These are phyloP conservation scores for Dicyrtomina minuta DNA, from an alignment of 2,888 invertebrate genomes.

Conservation along the genomic window DNA sequence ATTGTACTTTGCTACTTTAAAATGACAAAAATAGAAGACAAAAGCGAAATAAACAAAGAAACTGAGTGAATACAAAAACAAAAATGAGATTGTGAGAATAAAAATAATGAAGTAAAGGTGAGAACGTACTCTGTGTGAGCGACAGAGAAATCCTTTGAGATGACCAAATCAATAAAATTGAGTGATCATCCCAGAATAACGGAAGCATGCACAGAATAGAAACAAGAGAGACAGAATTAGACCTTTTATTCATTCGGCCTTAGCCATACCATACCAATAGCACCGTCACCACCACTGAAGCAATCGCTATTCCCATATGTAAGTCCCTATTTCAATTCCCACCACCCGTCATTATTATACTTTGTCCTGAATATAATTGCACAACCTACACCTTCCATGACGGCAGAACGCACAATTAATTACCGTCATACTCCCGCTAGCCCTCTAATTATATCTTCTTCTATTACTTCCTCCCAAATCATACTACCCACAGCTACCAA, in stretches of 20 bases:
- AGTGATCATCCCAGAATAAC: neutral
- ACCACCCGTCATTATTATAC: too few relatives aligned
- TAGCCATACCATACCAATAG: conserved; percentile 25
- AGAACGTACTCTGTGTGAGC: conserved; percentile 12
- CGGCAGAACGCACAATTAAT: too few relatives aligned
- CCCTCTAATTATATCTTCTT: too few relatives aligned
- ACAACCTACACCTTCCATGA: too few relatives aligned
- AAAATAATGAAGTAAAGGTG: neutral
- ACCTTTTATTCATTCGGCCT: conserved; percentile 19
- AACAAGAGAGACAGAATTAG: conserved; percentile 28
- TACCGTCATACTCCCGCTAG: too few relatives aligned
- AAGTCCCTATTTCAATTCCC: too few relatives aligned
- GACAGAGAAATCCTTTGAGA: conserved; percentile 24
- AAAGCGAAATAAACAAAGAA: neutral
- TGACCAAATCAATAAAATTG: conserved; percentile 11
- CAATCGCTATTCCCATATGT: neutral
- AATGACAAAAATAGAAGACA: neutral
- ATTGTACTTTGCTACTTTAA: too few relatives aligned
- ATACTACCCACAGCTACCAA: too few relatives aligned
- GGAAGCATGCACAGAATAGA: conserved; percentile 20
- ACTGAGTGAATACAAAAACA: neutral
- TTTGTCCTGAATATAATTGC: too few relatives aligned
- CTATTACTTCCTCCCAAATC: too few relatives aligned
- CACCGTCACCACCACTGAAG: neutral
- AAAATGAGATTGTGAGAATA: neutral